Evolutionary conservation across 2,113 vertebrate genomes (phyloP), one percentile per base, ranked within the genome.

Genomic region (Thalassoma bifasciatum): DNA sequence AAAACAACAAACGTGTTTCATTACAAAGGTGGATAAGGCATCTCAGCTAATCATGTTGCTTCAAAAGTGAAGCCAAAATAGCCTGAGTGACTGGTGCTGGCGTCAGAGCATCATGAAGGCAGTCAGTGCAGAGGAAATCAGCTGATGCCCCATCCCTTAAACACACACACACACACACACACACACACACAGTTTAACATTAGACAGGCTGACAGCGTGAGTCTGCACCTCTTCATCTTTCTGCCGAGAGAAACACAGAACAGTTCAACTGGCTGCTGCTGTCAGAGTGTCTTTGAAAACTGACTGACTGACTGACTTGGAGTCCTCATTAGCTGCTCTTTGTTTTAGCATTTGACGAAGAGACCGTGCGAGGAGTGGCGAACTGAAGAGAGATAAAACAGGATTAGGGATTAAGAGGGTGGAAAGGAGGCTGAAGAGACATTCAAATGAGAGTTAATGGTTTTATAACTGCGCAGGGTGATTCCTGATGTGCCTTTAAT

Each of bases 381-480:
- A 83, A 65, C 74, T 65, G 71, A 66, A 46, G 54, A 49, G 40
- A 75, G 80, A 86, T 88, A 82, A 70, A 73, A 66, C 73, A 54
- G 84, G 88, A 91, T 92, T 91, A 92, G 5, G 75, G 79, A 81
- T 65, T 22, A 56, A 77, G 74, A 44, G 67, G 70, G 73, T 77
- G 69, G 74, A 75, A 79, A 63, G 74, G 72, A 79, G 64, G 74
- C 67, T 71, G 71, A 74, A 65, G 66, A 77, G 69, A 75, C 75
- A 52, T 82, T 87, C 60, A 86, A 88, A 89, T 75, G 77, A 86
- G 72, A 9, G 10, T 86, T 91, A 92, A 93, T 92, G 90, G 87
- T 89, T 91, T 92, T 86, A 83, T 81, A 89, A 91, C 79, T 80
- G 77, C 70, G 60, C 75, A 26, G 73, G 75, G 79, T 86, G 81